Evolutionary conservation across 2,888 invertebrate species (phyloP), one percentile per base, ranked within the genome.

Genomic region (Hemithea aestivaria): DNA sequence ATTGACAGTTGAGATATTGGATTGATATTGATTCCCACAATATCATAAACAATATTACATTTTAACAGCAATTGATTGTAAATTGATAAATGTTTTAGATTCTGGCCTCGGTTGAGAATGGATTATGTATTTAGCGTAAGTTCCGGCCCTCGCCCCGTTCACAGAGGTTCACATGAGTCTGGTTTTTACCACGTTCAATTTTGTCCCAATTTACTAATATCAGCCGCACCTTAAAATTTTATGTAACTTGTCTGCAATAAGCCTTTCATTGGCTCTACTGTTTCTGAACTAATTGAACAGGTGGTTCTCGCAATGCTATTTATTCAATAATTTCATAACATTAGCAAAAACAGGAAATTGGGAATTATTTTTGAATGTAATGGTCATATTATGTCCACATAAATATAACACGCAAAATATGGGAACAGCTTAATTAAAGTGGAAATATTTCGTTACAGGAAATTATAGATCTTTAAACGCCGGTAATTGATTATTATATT

Each of bases 151-250:
- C 30, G 8, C 10, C 20, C 7, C 5, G 10, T 27, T 44, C 36
- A 25, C 39, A 44, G 43, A 43, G 44, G 45, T 41, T 50, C 24
- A 38, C 41, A 45, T 45, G 51, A 51, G 44, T 49, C 48, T 49
- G 45, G 51, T 58, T 64, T 64, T 62, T 62, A 55, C 40, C 47
- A 56, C 57, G 52, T 52, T 64, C 62, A 56, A 59, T 60, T 68
- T 71, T 57, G 72, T 61, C 63, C 73, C 66, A 67, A 74, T 72
- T 78, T 74, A 70, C 62, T 62, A 73, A 73, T 74, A 67, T 67
- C 58, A 61, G 49, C 63, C 67, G 58, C 64, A 56, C 63, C 65
- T 62, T n/a, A n/a, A n/a, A 48, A 40, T 40, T 50, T 56, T 61
- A 63, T 62, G 58, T 62, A 69, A 66, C 52, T 45, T 55, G 29